Percentiles rank a stretch among this genome's conserved stretches.
These are phyloP conservation scores for Rhea pennata DNA, from an alignment of 2,113 vertebrate genomes.

Conservation along the genomic window DNA sequence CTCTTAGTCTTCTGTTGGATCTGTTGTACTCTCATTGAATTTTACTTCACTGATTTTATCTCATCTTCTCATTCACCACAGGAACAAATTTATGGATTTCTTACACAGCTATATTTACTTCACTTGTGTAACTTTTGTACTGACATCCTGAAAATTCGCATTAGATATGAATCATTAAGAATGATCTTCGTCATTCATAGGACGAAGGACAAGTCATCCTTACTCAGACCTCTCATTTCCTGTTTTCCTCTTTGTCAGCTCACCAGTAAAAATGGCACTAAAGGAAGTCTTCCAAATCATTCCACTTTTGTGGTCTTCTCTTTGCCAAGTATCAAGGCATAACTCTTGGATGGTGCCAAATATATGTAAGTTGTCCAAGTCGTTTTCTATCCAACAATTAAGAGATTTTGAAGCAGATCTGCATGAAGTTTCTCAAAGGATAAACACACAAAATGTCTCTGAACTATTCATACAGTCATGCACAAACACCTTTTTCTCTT, in stretches of 20 bases:
- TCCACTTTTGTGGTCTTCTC: neutral
- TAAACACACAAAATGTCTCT: neutral
- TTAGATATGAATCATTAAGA: neutral
- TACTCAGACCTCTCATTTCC: neutral
- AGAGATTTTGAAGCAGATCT: neutral
- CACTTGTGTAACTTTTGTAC: neutral
- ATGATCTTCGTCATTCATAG: neutral
- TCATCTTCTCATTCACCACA: neutral
- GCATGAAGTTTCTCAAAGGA: neutral
- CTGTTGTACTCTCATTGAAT: neutral
- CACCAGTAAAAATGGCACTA: neutral
- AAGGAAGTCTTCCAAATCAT: neutral
- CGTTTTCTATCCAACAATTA: neutral
- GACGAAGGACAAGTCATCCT: neutral
- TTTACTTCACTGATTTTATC: neutral
- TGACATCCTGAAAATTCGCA: neutral
- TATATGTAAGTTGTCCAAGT: neutral
- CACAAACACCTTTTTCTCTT: neutral
- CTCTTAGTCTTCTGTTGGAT: neutral
- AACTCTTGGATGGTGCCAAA: neutral
- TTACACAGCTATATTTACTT: neutral
- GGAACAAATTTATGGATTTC: neutral
- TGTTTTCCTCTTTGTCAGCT: neutral
- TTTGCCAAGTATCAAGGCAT: neutral
- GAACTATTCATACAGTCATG: neutral